Evolutionary conservation across 2,888 invertebrate species (phyloP).

Genomic region (Heterodera filipjevi): DNA sequence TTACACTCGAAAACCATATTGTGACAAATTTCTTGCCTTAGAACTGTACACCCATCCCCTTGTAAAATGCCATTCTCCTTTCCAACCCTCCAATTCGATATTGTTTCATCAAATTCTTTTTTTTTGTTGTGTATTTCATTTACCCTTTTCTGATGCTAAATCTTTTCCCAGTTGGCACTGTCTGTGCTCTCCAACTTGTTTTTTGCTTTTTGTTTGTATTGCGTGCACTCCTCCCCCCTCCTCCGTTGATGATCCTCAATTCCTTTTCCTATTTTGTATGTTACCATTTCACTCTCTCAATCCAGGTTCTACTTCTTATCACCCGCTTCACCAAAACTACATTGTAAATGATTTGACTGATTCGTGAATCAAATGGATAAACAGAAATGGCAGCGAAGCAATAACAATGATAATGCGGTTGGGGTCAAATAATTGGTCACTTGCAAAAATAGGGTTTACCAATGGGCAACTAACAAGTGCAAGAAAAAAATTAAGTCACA

Average conservation of each 20-base stretch:
- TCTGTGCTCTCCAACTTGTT: background rate
- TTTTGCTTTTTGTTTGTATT: background rate
- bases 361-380: background rate
- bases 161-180: background rate
- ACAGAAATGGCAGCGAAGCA: background rate
- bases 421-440: background rate
- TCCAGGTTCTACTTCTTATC: background rate
- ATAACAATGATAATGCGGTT: background rate
- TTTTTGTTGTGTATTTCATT: background rate
- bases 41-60: too few relatives aligned
- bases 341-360: background rate
- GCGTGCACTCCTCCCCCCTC: background rate
- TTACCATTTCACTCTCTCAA: background rate
- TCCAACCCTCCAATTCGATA: too few relatives aligned
- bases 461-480: background rate
- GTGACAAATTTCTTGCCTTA: too few relatives aligned
- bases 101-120: background rate
- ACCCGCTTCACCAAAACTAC: background rate
- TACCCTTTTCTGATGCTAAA: background rate
- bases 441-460: background rate
- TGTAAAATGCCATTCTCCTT: too few relatives aligned
- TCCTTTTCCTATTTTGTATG: background rate
- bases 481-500: background rate
- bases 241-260: slow-evolving; percentile 2
- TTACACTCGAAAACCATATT: too few relatives aligned